Conservation (phyloP, 2,113 vertebrate species). For the Marcusenius ussheri region DNA sequence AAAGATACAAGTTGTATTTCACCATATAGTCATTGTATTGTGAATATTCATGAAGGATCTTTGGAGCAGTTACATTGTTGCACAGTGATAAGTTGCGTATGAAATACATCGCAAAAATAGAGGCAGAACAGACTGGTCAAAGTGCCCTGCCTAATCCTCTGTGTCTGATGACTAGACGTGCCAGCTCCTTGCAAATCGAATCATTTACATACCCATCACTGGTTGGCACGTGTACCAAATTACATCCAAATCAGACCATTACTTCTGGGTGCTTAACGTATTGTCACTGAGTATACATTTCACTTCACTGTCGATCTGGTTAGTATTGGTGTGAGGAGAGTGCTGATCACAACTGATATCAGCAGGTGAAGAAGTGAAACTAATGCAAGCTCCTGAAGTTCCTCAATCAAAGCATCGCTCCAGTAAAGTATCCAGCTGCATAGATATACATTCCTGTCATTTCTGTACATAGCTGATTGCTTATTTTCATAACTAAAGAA, state of each 20-base stretch:
- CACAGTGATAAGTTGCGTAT: not conserved
- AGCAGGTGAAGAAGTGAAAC: not conserved
- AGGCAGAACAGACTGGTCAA: not conserved
- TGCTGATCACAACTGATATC: not conserved
- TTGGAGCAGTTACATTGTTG: not conserved
- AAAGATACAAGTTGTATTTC: not conserved
- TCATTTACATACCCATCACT: too few relatives aligned
- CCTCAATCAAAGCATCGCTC: not conserved
- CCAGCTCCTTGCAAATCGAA: too few relatives aligned
- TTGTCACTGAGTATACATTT: not conserved
- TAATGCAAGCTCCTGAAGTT: not conserved
- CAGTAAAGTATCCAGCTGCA: not conserved
- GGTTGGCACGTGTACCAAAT: too few relatives aligned
- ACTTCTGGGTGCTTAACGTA: too few relatives aligned
- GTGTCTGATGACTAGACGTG: too few relatives aligned
- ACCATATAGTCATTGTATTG: not conserved
- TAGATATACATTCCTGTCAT: not conserved
- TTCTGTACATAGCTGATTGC: not conserved
- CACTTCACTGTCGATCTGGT: not conserved
- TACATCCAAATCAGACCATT: too few relatives aligned
- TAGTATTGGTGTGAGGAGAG: not conserved
- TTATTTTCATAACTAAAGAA: not conserved
- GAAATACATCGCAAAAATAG: not conserved
- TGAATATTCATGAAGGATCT: constrained; percentile 7
- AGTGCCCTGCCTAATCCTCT: too few relatives aligned